A percentile compares a stretch with the other conserved stretches of the same genome.
These are phyloP conservation scores for Drosophila obscura DNA, from an alignment of 1,140 invertebrate genomes.

Conservation along the genomic window DNA sequence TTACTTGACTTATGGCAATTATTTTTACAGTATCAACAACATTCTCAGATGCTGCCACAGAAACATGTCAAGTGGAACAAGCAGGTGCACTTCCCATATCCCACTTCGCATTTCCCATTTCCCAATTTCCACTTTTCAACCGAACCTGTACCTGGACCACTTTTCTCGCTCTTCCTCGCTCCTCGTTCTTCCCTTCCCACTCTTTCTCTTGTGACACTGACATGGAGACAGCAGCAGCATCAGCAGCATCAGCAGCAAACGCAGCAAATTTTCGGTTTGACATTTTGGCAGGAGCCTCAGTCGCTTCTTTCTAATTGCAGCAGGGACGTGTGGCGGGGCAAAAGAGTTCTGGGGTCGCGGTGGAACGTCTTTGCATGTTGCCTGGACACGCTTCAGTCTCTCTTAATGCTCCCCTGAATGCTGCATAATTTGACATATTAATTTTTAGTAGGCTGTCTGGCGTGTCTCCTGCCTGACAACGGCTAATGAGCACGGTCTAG, in stretches of 20 bases:
- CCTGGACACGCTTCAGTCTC: slow-evolving; percentile 59
- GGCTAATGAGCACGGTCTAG: slow-evolving; percentile 46
- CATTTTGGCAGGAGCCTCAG: slow-evolving; percentile 72
- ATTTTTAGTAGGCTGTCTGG: slow-evolving; percentile 58
- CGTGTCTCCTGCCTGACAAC: slow-evolving; percentile 52
- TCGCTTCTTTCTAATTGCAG: slow-evolving; percentile 67
- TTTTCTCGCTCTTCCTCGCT: slow-evolving; percentile 10
- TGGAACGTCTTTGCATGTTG: slow-evolving; percentile 39
- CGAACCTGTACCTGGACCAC: slow-evolving; percentile 38
- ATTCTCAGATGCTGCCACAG: slow-evolving; percentile 17
- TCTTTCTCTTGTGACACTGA: slow-evolving; percentile 35
- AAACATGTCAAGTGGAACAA: slow-evolving; percentile 33
- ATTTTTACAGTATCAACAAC: slow-evolving; percentile 2
- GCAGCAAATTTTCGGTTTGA: slow-evolving; percentile 75
- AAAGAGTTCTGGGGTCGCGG: neutral
- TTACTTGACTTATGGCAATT: too few species aligned
- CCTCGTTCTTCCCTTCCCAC: slow-evolving; percentile 3
- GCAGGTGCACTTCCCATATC: slow-evolving; percentile 41
- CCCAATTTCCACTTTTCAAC: slow-evolving; percentile 39
- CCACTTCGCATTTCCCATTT: slow-evolving; percentile 16
- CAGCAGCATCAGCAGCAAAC: slow-evolving; percentile 51
- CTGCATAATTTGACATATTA: slow-evolving; percentile 79
- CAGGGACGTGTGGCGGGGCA: neutral
- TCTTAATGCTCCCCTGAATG: slow-evolving; percentile 19
- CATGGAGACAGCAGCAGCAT: slow-evolving; percentile 42